Base-by-base conservation (phyloP, 1,140 invertebrate species). In the Meloidogyne exigua region DNA sequence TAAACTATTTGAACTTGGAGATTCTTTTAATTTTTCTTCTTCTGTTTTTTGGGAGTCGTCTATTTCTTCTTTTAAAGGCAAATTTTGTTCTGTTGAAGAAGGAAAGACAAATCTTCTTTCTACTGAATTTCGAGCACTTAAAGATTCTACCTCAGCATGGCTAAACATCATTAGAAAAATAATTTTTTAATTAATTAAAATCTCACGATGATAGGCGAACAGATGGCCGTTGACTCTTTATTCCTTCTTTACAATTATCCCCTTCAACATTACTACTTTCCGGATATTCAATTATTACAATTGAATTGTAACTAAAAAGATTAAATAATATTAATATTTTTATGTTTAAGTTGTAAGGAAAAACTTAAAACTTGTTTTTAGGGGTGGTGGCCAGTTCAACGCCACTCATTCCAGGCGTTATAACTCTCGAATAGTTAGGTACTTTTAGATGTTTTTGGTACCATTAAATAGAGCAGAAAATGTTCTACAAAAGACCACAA, bases 131-230 rank as follows among this genome's bases (percentile, higher is more conserved):
- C 72, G 11, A 23, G 72, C 25, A 73, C 72, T 73, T 64, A 73
- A 26, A 39, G 72, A 65, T 4, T 42, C 72, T 0, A 73, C 72
- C 21, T 73, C 72, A 15, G 42, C 72, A 11, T 73, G 72, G 9
- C 71, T 72, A 11, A 63, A 72, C 21, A 32, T 32, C 7, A 3
- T 32, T 3, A 23, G 15, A 39, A 63, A 63, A 39, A 70, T 70
- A 10, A 15, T 44, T 44, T 44, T 44, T 15, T 15, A 15, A 44
- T 15, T 44, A 15, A 1, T 44, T 39, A n/a, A 57, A n/a, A 28
- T 11, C 83, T 23, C 75, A 84, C 13, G 82, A 82, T 39, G 83
- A 84, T n/a, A 83, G 65, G 25, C 83, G 21, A 1, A 83, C 82
- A 5, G 82, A 83, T 36, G 82, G 82, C 32, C 82, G 68, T 72